These are phyloP conservation scores for Hirudinaria manillensis DNA, from an alignment of 2,888 invertebrate genomes.

Conservation along the genomic window DNA sequence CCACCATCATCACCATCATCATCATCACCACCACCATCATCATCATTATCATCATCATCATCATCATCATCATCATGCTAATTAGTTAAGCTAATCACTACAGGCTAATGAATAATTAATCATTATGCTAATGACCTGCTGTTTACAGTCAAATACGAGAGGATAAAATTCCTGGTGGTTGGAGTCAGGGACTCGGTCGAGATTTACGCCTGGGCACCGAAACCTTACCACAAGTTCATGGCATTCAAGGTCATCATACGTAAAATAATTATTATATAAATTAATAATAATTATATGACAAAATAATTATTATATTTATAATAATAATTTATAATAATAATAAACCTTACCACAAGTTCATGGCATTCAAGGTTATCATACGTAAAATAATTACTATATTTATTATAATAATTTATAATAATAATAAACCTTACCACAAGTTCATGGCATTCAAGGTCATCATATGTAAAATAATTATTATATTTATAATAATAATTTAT, in stretches of 20 bases:
- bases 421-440: conserved; percentile 99
- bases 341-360: conserved; percentile 99
- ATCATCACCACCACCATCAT: too few species aligned
- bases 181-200: conserved; percentile 97
- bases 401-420: not conserved
- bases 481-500: not conserved
- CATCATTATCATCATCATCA: conserved; percentile 1
- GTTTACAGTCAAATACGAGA: conserved; percentile 83
- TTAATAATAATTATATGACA: not conserved
- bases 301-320: not conserved
- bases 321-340: not conserved
- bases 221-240: conserved; percentile 99
- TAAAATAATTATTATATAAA: not conserved
- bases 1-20: too few species aligned
- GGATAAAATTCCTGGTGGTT: conserved; percentile 98
- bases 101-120: too few species aligned
- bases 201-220: conserved; percentile 99
- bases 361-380: conserved; percentile 82
- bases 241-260: conserved; percentile 74
- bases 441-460: conserved; percentile 96
- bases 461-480: not conserved
- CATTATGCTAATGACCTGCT: too few species aligned
- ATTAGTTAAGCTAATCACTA: too few species aligned
- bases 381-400: not conserved
- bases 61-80: too few species aligned